Conservation (phyloP, 1,140 invertebrate species). For the Glossosoma conforme region DNA sequence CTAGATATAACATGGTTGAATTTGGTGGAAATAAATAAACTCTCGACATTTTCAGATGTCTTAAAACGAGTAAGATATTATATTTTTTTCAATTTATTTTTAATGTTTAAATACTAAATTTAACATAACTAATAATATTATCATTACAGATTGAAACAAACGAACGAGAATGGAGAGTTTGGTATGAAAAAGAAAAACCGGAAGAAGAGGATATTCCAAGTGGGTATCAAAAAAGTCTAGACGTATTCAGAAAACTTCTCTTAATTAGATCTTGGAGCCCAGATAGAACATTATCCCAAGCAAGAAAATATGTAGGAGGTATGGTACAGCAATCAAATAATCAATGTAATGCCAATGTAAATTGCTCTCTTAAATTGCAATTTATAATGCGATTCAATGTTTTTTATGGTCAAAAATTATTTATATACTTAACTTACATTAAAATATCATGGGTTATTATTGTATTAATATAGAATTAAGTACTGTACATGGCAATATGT, state of each 20-base stretch:
- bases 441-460: too few relatives aligned
- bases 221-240: constrained; percentile 81
- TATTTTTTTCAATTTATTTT: constrained; percentile 1
- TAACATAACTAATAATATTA: too few relatives aligned
- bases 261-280: constrained; percentile 93
- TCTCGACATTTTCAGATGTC: constrained; percentile 77
- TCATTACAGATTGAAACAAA: constrained; percentile 71
- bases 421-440: too few relatives aligned
- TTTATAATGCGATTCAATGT: too few relatives aligned
- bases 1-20: constrained; percentile 95
- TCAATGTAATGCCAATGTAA: constrained; percentile 1
- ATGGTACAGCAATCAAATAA: constrained; percentile 21
- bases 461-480: too few relatives aligned
- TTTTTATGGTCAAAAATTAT: too few relatives aligned
- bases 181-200: constrained; percentile 93
- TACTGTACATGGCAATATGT: too few relatives aligned
- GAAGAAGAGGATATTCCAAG: constrained; percentile 89
- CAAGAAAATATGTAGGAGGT: constrained; percentile 84
- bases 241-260: constrained; percentile 85
- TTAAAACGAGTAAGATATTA: constrained; percentile 62
- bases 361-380: background rate
- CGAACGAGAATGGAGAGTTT: constrained; percentile 86
- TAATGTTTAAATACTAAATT: constrained; percentile 2
- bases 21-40: constrained; percentile 88
- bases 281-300: constrained; percentile 89